phyloP scores from a whole-genome alignment of 2,888 invertebrate species.

The Punctoribates punctum region DNA sequence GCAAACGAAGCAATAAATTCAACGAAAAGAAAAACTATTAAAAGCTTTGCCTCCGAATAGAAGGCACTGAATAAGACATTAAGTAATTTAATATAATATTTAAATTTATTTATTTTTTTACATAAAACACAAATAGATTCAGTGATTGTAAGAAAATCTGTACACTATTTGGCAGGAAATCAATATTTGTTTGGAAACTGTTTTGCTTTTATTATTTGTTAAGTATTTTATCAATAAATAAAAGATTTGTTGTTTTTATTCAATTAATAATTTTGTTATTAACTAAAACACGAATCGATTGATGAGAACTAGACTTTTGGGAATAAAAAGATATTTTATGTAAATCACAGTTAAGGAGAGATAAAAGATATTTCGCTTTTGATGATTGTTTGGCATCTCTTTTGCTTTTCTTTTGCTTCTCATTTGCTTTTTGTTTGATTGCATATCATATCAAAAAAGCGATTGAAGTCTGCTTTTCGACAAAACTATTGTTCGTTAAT shows the following conservation, averaged over 20 bases:
- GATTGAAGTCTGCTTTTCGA: not conserved
- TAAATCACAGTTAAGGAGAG: conserved; percentile 36
- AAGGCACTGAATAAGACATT: not conserved
- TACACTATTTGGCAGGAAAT: conserved; percentile 29
- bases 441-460: not conserved
- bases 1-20: not conserved
- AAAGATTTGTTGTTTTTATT: not conserved
- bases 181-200: not conserved
- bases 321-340: conserved; percentile 35
- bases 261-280: not conserved
- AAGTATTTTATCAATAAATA: conserved; percentile 30
- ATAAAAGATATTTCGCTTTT: conserved; percentile 1
- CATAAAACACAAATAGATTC: conserved; percentile 23
- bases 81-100: conserved; percentile 12
- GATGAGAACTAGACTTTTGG: conserved; percentile 25
- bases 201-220: not conserved
- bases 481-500: not conserved
- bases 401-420: not conserved
- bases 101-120: not conserved
- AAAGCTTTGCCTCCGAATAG: not conserved
- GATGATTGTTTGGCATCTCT: conserved; percentile 34
- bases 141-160: conserved; percentile 31
- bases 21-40: too few relatives aligned
- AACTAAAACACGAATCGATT: not conserved
- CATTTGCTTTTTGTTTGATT: too few relatives aligned